These are phyloP conservation scores for Strigamia maritima DNA, from an alignment of 2,888 invertebrate genomes.

Conservation along the genomic window DNA sequence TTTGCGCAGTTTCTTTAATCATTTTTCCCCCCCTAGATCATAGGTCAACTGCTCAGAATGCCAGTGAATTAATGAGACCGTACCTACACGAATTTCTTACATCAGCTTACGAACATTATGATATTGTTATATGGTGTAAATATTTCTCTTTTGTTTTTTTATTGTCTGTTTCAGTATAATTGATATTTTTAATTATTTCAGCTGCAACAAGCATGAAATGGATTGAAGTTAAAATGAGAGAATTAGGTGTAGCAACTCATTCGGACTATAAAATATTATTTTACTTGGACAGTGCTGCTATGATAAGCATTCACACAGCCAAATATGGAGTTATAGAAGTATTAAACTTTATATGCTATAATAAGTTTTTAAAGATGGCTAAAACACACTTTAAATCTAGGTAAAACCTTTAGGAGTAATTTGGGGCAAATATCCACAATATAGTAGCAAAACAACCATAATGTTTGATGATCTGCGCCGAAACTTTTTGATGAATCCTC, in stretches of 20 bases:
- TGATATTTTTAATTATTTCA: conserved; percentile 44
- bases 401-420: conserved; percentile 93
- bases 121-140: conserved; percentile 91
- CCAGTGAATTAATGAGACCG: conserved; percentile 87
- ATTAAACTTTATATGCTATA: too few relatives aligned
- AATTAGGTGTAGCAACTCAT: conserved; percentile 79
- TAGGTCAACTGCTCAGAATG: conserved; percentile 84
- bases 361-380: not conserved
- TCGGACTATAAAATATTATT: conserved; percentile 86
- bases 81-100: conserved; percentile 91
- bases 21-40: conserved; percentile 61
- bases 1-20: not conserved
- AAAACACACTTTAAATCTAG: conserved; percentile 53
- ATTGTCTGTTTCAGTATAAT: not conserved
- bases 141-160: conserved; percentile 37
- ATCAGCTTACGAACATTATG: conserved; percentile 81
- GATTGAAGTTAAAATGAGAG: conserved; percentile 95
- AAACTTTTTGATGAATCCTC: conserved; percentile 97
- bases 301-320: conserved; percentile 89
- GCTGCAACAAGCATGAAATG: conserved; percentile 96
- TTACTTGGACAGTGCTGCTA: conserved; percentile 84
- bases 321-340: conserved; percentile 91
- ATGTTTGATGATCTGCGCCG: conserved; percentile 96
- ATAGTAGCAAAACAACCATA: conserved; percentile 85
- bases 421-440: conserved; percentile 91